A percentile compares a stretch with the other conserved stretches of the same genome.
phyloP scores from a whole-genome alignment of 1,140 invertebrate genomes.

The Aphidius gifuensis region DNA sequence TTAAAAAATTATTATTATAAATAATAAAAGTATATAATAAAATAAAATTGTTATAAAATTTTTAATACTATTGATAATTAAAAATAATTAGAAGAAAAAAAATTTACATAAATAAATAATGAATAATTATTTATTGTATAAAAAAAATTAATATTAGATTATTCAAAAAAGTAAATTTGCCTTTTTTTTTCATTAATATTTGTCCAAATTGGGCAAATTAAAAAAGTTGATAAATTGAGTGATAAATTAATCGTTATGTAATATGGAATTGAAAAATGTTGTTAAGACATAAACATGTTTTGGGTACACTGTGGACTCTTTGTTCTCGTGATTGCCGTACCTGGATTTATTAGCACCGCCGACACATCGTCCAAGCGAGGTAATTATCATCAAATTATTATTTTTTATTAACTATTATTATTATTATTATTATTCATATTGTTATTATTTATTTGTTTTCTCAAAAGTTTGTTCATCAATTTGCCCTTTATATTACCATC shows the following conservation, averaged over 20 bases:
- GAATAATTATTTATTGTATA: constrained; percentile 1
- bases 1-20: too few species aligned
- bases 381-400: constrained; percentile 28
- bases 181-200: constrained; percentile 27
- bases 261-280: constrained; percentile 57
- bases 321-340: constrained; percentile 55
- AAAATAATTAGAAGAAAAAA: not conserved
- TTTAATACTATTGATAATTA: constrained; percentile 15
- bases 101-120: too few species aligned
- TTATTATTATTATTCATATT: not conserved
- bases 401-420: not conserved
- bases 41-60: not conserved
- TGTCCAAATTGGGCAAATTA: not conserved
- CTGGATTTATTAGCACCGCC: constrained; percentile 54
- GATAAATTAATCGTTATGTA: constrained; percentile 50
- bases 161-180: constrained; percentile 13
- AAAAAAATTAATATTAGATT: not conserved
- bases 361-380: constrained; percentile 52
- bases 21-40: too few species aligned
- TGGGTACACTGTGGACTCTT: constrained; percentile 55
- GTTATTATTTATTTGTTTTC: not conserved
- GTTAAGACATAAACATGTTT: constrained; percentile 57
- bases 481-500: too few species aligned
- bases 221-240: constrained; percentile 29
- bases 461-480: too few species aligned